Percentiles rank a stretch among this genome's conserved stretches.
phyloP scores from a whole-genome alignment of 2,888 invertebrate species.

The Poecilobothrus nobilitatus region DNA sequence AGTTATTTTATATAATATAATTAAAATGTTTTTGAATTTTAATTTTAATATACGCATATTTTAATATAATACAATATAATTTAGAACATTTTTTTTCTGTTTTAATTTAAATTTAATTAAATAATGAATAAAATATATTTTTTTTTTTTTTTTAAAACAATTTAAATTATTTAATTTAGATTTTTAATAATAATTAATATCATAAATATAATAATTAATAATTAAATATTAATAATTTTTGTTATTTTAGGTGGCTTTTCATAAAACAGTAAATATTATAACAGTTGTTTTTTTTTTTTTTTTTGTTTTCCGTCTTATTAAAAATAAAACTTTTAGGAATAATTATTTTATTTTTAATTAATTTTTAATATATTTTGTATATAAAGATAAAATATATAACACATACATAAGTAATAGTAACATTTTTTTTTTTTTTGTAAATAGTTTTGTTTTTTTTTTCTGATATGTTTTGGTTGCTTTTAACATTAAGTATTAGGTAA shows the following conservation, averaged over 20 bases:
- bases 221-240: neutral
- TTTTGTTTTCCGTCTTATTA: no score
- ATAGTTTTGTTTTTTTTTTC: no score
- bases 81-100: slow-evolving; percentile 8
- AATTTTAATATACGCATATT: neutral
- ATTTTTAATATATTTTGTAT: no score
- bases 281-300: no score
- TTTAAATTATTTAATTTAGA: neutral
- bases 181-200: neutral
- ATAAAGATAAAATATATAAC: no score
- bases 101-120: slow-evolving; percentile 11
- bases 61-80: slow-evolving; percentile 8
- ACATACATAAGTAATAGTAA: no score
- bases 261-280: neutral
- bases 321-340: no score
- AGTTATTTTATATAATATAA: slow-evolving; percentile 13
- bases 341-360: no score
- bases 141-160: neutral
- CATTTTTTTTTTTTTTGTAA: no score
- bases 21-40: neutral
- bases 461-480: no score
- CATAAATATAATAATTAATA: neutral
- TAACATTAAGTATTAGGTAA: no score
- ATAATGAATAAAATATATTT: slow-evolving; percentile 11
- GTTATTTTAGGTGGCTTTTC: neutral